phyloP scores from a whole-genome alignment of 2,797 vertebrate genomes.

The Otus scops region DNA sequence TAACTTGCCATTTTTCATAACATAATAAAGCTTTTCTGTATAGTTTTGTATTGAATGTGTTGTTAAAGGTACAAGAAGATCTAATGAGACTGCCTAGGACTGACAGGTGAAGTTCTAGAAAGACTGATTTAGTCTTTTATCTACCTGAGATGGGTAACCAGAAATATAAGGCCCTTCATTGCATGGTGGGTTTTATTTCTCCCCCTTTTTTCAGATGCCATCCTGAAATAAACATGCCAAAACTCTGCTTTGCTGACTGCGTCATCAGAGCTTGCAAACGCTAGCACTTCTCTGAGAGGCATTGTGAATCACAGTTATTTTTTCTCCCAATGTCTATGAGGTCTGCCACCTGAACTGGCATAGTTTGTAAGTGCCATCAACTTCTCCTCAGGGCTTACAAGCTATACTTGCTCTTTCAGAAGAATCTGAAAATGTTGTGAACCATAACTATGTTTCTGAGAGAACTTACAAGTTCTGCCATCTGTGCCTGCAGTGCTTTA shows the following conservation, averaged over 20 bases:
- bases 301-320: constrained; percentile 64
- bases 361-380: constrained; percentile 50
- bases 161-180: background rate
- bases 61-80: background rate
- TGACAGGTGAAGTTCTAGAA: background rate
- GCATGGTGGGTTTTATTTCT: fast-evolving
- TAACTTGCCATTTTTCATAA: background rate
- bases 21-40: background rate
- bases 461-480: constrained; percentile 69
- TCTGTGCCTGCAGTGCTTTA: constrained; percentile 67
- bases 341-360: constrained; percentile 67
- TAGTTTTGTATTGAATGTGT: background rate
- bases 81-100: background rate
- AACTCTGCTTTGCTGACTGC: constrained; percentile 49
- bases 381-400: constrained; percentile 66
- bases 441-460: constrained; percentile 65
- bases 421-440: constrained; percentile 64
- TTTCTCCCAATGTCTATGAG: constrained; percentile 44
- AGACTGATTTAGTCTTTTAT: background rate
- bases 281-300: constrained; percentile 46
- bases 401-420: constrained; percentile 63
- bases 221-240: constrained; percentile 49
- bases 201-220: background rate
- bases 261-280: constrained; percentile 54
- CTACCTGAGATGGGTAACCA: background rate